Evolutionary conservation across 2,113 vertebrate genomes (phyloP).

Genomic region (Colossoma macropomum): DNA sequence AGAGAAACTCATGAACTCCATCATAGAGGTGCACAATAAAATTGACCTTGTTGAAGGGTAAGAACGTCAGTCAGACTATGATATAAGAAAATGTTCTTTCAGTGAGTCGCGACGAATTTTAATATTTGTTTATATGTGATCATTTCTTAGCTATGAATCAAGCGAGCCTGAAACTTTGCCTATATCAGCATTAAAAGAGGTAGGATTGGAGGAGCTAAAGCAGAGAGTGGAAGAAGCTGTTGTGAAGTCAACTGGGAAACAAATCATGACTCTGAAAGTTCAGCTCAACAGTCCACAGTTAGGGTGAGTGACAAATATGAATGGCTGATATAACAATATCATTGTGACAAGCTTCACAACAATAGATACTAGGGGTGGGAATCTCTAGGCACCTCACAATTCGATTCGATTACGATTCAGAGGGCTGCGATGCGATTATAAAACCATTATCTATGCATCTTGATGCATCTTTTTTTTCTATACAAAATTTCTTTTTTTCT

Average conservation of each 20-base stretch:
- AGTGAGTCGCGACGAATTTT: not conserved
- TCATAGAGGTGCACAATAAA: constrained; percentile 95
- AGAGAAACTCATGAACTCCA: constrained; percentile 76
- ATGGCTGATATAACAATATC: not conserved
- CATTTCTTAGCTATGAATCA: constrained; percentile 73
- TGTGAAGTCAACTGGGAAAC: constrained; percentile 80
- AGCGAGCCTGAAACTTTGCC: constrained; percentile 68
- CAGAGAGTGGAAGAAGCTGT: constrained; percentile 78
- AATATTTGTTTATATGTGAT: not conserved
- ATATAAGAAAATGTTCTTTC: not conserved
- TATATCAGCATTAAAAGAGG: constrained; percentile 83
- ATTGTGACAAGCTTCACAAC: too few species aligned
- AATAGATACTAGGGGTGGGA: too few species aligned
- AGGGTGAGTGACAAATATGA: constrained; percentile 74
- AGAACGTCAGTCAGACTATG: constrained; percentile 5
- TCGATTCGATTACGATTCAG: too few species aligned
- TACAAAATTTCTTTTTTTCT: too few species aligned
- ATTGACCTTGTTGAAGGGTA: constrained; percentile 87
- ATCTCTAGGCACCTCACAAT: too few species aligned
- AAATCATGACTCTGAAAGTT: constrained; percentile 76
- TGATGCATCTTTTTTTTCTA: too few species aligned
- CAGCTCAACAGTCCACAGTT: constrained; percentile 83
- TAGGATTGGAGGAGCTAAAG: constrained; percentile 81
- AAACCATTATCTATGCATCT: too few species aligned
- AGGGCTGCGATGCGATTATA: too few species aligned